Evolutionary conservation across 2,888 invertebrate species (phyloP).

Genomic region (Palloptera scutellata): DNA sequence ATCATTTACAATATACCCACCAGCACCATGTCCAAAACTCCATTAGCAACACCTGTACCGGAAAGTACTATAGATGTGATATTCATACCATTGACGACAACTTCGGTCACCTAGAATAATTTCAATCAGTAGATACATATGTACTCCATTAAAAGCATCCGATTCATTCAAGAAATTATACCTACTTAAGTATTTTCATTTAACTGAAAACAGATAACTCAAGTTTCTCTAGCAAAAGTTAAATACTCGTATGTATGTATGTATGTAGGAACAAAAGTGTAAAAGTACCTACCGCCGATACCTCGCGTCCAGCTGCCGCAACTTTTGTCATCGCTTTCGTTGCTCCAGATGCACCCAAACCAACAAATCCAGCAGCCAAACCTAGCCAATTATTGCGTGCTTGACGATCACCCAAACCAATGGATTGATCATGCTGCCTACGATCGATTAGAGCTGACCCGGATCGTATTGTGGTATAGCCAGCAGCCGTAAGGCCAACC

Average conservation of each 20-base stretch:
- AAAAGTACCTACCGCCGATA: slow-evolving; percentile 48
- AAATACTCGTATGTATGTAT: too few species aligned
- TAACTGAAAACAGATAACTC: too few species aligned
- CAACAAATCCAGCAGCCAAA: slow-evolving; percentile 47
- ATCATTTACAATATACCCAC: slow-evolving; percentile 42
- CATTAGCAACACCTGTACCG: slow-evolving; percentile 54
- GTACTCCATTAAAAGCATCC: too few species aligned
- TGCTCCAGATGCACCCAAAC: slow-evolving; percentile 52
- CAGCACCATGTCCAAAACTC: slow-evolving; percentile 53
- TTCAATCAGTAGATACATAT: neutral
- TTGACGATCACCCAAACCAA: slow-evolving; percentile 47
- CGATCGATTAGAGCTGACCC: slow-evolving; percentile 49
- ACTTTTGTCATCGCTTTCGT: slow-evolving; percentile 47
- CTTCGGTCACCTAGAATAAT: slow-evolving; percentile 44
- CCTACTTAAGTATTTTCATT: too few species aligned
- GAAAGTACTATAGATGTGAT: slow-evolving; percentile 56
- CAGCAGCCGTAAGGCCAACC: slow-evolving; percentile 46
- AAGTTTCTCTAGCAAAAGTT: too few species aligned
- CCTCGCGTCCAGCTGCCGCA: slow-evolving; percentile 49
- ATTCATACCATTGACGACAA: slow-evolving; percentile 57
- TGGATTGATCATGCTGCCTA: slow-evolving; percentile 54
- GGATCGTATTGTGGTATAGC: slow-evolving; percentile 51
- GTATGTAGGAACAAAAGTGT: too few species aligned
- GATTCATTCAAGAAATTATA: too few species aligned
- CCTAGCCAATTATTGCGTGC: slow-evolving; percentile 56